These are phyloP conservation scores for Stichopus chloronotus DNA, from an alignment of 35 echinoderm and acorn worm species.

Conservation along the genomic window DNA sequence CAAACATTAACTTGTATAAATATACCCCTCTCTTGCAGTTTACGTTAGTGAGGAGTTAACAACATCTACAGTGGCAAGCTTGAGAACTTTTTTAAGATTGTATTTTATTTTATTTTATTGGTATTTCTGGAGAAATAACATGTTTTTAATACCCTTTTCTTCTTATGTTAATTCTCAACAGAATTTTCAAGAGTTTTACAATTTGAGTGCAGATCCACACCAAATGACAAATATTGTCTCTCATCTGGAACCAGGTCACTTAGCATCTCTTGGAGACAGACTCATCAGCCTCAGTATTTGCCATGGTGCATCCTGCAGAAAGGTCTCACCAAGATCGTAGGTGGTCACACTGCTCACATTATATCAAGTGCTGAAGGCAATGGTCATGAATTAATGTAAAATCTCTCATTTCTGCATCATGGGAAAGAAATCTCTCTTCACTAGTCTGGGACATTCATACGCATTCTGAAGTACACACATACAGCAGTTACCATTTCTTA, in stretches of 20 bases:
- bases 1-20: too few relatives aligned
- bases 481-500: too few relatives aligned
- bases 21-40: too few relatives aligned
- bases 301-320: constrained; percentile 74
- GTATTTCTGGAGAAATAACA: too few relatives aligned
- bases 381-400: too few relatives aligned
- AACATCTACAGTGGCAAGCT: too few relatives aligned
- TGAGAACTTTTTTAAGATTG: too few relatives aligned
- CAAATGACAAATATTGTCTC: constrained; percentile 81
- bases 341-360: too few relatives aligned
- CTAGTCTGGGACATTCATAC: background rate
- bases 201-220: constrained; percentile 76
- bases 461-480: background rate
- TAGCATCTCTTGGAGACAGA: constrained; percentile 63
- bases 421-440: background rate
- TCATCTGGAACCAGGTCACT: constrained; percentile 44
- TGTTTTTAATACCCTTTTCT: background rate
- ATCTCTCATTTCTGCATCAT: background rate
- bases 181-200: constrained; percentile 96
- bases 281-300: constrained; percentile 81
- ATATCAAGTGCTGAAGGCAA: too few relatives aligned
- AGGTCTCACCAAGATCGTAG: background rate
- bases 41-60: too few relatives aligned
- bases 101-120: too few relatives aligned
- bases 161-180: background rate